phyloP scores from a whole-genome alignment of 2,113 vertebrate species.

The Aix galericulata region DNA sequence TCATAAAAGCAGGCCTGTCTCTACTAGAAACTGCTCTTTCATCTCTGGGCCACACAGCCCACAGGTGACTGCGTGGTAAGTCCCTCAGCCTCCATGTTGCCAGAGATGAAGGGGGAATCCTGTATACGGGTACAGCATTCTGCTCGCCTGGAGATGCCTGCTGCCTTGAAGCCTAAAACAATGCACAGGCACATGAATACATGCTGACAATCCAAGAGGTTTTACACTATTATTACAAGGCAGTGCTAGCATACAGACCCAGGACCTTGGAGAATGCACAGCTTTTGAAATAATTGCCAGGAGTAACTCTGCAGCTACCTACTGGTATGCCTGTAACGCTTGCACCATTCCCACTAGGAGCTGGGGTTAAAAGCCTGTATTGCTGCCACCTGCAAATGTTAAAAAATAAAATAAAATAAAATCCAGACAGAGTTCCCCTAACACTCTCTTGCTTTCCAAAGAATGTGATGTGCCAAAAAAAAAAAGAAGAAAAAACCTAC shows the following conservation, averaged over 20 bases:
- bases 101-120: accelerated
- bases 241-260: background rate
- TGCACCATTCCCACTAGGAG: accelerated
- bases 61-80: background rate
- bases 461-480: background rate
- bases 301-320: background rate
- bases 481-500: accelerated
- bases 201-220: background rate
- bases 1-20: background rate
- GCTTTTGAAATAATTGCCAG: background rate
- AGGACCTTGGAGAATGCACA: accelerated
- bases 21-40: background rate
- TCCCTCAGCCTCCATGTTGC: accelerated
- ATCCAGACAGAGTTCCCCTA: background rate
- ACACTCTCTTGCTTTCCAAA: background rate
- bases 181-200: background rate
- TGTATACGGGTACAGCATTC: background rate
- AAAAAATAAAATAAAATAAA: background rate
- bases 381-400: background rate
- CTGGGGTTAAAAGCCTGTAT: background rate
- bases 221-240: background rate
- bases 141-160: background rate
- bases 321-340: background rate
- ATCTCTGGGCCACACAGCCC: background rate
- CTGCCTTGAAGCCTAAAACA: background rate